Percentiles rank a stretch among this genome's conserved stretches.
Conservation (phyloP, 2,888 invertebrate genomes). For the Pantelozetes paolii region DNA sequence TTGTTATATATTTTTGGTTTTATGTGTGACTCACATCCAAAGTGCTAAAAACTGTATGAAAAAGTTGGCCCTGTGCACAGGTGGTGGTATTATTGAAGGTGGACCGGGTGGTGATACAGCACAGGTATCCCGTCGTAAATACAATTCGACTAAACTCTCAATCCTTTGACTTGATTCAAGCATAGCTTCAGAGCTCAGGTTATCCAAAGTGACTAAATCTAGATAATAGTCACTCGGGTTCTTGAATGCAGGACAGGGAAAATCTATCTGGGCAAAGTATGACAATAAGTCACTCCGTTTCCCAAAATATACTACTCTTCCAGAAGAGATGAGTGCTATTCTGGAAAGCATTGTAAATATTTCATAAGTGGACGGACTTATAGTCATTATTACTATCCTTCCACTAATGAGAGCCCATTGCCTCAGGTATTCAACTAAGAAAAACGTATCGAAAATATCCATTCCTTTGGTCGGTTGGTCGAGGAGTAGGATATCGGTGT, state of each 20-base stretch:
- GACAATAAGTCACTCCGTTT: slow-evolving; percentile 81
- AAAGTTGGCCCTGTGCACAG: slow-evolving; percentile 63
- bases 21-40: slow-evolving; percentile 58
- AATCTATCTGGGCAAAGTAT: slow-evolving; percentile 84
- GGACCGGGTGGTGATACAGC: slow-evolving; percentile 67
- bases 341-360: slow-evolving; percentile 88
- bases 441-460: slow-evolving; percentile 94
- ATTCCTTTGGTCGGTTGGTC: slow-evolving; percentile 83
- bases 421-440: slow-evolving; percentile 83
- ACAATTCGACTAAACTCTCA: slow-evolving; percentile 59
- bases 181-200: slow-evolving; percentile 88
- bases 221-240: slow-evolving; percentile 95
- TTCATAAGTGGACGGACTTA: slow-evolving; percentile 91
- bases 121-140: slow-evolving; percentile 55
- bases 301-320: slow-evolving; percentile 85
- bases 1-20: no score
- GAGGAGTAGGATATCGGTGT: slow-evolving; percentile 58
- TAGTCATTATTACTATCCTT: slow-evolving; percentile 78
- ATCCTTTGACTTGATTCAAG: slow-evolving; percentile 89
- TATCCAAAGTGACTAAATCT: slow-evolving; percentile 87
- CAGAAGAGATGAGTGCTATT: slow-evolving; percentile 78
- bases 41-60: slow-evolving; percentile 68
- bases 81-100: slow-evolving; percentile 68
- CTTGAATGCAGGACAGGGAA: slow-evolving; percentile 92
- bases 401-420: slow-evolving; percentile 73